A percentile compares a stretch with the other conserved stretches of the same genome.
These are phyloP conservation scores for Chrysolina americana DNA, from an alignment of 2,888 invertebrate species.

Conservation along the genomic window DNA sequence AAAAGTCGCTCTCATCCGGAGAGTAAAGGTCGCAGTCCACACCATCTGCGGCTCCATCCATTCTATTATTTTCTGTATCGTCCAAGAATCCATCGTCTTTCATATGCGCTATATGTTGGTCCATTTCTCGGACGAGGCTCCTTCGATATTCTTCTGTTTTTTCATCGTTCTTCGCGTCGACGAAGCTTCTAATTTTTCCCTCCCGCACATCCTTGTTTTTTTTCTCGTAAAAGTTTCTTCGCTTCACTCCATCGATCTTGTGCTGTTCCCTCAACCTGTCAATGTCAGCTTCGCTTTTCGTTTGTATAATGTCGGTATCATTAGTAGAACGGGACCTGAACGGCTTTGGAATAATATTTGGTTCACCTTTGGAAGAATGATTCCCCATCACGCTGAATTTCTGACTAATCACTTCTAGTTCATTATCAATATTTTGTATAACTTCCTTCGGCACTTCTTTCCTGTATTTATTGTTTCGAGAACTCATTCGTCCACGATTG, in stretches of 20 bases:
- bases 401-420: slow-evolving; percentile 28
- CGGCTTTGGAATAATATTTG: background rate
- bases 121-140: slow-evolving; percentile 51
- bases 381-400: slow-evolving; percentile 12
- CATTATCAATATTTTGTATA: slow-evolving; percentile 1
- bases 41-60: background rate
- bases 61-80: slow-evolving; percentile 37
- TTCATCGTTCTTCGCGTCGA: slow-evolving; percentile 50
- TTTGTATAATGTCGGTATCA: background rate
- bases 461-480: slow-evolving; percentile 32
- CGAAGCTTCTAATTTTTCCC: slow-evolving; percentile 47
- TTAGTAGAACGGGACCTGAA: slow-evolving; percentile 4
- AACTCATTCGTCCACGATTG: slow-evolving; percentile 22
- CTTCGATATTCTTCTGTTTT: slow-evolving; percentile 52
- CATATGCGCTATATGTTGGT: slow-evolving; percentile 53
- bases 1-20: slow-evolving; percentile 11
- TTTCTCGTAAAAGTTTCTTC: slow-evolving; percentile 25
- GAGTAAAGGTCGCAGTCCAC: background rate
- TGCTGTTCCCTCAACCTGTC: slow-evolving; percentile 9
- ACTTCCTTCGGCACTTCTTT: slow-evolving; percentile 15
- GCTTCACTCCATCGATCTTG: slow-evolving; percentile 22
- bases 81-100: slow-evolving; percentile 52
- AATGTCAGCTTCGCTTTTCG: slow-evolving; percentile 9
- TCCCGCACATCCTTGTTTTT: slow-evolving; percentile 14
- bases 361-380: background rate